Base-by-base conservation (phyloP, 2,113 vertebrate genomes). In the Entelurus aequoreus region DNA sequence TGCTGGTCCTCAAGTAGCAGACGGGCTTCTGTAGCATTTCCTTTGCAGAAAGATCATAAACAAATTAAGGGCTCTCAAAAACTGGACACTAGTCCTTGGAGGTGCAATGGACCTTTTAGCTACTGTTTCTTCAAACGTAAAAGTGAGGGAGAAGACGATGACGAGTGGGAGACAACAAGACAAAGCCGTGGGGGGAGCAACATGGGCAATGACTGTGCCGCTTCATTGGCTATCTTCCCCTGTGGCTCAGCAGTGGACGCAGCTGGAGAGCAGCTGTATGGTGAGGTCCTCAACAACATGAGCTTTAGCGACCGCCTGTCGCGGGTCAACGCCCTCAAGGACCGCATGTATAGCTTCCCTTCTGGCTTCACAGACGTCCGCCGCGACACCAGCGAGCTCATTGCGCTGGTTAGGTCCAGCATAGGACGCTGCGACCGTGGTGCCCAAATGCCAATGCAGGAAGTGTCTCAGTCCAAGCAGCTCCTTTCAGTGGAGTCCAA, bases 401-500 rank as follows among this genome's bases (percentile, higher is more conserved):
- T 97, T 52, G 94, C 93, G 46, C 90, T 98, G 77, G 92, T 98
- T 82, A 90, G 93, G 76, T 93, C 93, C 78, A 94, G 93, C 68
- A 79, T 92, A 51, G 92, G 90, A 19, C 92, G 91, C 68, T 81
- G 85, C 1, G 88, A 90, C 7, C 78, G 84, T 0, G 82, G 87
- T 4, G 86, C 89, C 80, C 88, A 90, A 72, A 89, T 82, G 76
- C 89, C 92, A 21, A 76, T 89, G 54, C 92, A 92, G 66, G 93
- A 94, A 62, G 91, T 95, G 72, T 91, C 91, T 74, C 94, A 94
- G 81, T 97, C 93, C 86, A 95, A 96, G 87, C 94, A 95, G 83
- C 92, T 96, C 70, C 93, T 98, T 68, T 94, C 94, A 57, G 86
- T 94, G 6, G 94, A 96, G 88, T 98, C 96, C 0, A 95, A 94